Base-by-base conservation (phyloP, 2,113 vertebrate species). In the Budorcas taxicolor region DNA sequence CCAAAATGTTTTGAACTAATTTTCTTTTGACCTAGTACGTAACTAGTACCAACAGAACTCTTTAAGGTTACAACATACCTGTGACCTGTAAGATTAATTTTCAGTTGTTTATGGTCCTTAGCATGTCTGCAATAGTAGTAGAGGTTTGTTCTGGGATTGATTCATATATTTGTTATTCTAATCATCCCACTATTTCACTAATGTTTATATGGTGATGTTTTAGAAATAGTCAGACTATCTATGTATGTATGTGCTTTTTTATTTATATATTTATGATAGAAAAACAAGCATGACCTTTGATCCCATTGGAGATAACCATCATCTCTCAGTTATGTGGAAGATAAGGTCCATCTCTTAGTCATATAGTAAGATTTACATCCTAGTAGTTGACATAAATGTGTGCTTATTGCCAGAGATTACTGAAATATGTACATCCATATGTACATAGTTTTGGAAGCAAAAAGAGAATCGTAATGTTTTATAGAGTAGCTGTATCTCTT, bases 241-340 rank as follows among this genome's bases (percentile, higher is more conserved):
- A n/a, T 21, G 7, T 45, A 17, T n/a, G 14, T 45, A 27, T 78
- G 21, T 33, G 36, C 9, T 31, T 45, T 15, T 25, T 71, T 71
- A 71, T 71, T 25, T 74, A 53, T 94, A 52, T 52, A 80, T 80
- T 88, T 96, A 96, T 93, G 60, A 90, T 43, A 86, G 74, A 80
- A 89, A 96, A 92, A 94, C 36, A 97, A 87, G 74, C 36, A 58
- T 94, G 93, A 96, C 96, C 83, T 97, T 89, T 95, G 96, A 96
- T 96, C 83, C 95, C 74, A 60, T 31, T 40, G 71, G 64, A 97
- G 96, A 95, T 97, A 97, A 94, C 12, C 45, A 91, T 96, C 58
- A 88, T 80, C 50, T 97, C 93, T 97, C 94, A 97, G 91, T 97
- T 57, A 71, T 88, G 50, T 81, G 71, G 21, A 90, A 85, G 57